These are phyloP conservation scores for Xanthostigma xanthostigma DNA, from an alignment of 2,888 invertebrate genomes.

Conservation along the genomic window DNA sequence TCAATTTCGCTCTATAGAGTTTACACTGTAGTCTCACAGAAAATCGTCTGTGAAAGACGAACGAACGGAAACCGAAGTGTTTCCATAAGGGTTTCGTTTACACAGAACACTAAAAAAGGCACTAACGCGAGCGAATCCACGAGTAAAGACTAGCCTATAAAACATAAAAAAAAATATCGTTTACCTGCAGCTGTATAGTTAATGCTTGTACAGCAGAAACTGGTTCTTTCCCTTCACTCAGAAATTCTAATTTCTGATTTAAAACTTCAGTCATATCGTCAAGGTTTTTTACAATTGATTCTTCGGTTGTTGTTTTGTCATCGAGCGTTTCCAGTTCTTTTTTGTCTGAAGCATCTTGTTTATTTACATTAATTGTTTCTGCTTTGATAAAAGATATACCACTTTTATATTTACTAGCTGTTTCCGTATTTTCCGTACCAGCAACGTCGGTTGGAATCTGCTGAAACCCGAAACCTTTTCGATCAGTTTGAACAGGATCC, in stretches of 20 bases:
- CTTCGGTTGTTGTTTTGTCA: constrained; percentile 9
- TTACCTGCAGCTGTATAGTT: constrained; percentile 44
- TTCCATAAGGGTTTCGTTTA: too few relatives aligned
- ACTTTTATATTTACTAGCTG: constrained; percentile 21
- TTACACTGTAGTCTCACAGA: too few relatives aligned
- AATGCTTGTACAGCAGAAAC: constrained; percentile 42
- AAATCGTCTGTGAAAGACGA: too few relatives aligned
- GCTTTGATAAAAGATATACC: constrained; percentile 25
- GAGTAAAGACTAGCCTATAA: not conserved
- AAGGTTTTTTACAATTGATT: constrained; percentile 19
- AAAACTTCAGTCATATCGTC: constrained; percentile 30
- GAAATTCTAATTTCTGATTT: constrained; percentile 39
- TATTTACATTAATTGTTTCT: constrained; percentile 20
- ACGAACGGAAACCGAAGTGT: too few relatives aligned
- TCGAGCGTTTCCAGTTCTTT: constrained; percentile 9
- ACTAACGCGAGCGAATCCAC: too few relatives aligned
- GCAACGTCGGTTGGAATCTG: constrained; percentile 14
- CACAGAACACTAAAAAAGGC: too few relatives aligned
- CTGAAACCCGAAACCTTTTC: constrained; percentile 25
- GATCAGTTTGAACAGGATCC: constrained; percentile 17
- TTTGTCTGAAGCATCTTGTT: constrained; percentile 7
- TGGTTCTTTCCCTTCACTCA: constrained; percentile 36
- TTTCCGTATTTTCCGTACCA: constrained; percentile 12
- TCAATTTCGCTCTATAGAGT: too few relatives aligned
- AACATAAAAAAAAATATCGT: constrained; percentile 7